These are phyloP conservation scores for Brachionus plicatilis DNA, from an alignment of 1,140 invertebrate species.

Conservation along the genomic window DNA sequence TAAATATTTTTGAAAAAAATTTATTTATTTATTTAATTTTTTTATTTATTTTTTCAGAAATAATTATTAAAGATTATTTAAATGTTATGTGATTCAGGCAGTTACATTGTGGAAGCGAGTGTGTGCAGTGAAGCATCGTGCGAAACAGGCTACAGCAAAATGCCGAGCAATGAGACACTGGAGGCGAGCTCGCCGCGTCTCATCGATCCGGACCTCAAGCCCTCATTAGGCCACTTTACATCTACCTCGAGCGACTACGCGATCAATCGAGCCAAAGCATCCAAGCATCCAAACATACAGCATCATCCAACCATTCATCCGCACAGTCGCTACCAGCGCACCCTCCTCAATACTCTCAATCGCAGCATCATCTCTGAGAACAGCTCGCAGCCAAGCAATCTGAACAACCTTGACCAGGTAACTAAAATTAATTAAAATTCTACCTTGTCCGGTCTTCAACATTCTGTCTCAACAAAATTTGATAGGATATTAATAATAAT, in stretches of 20 bases:
- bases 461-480: too few species aligned
- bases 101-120: neutral
- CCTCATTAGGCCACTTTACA: neutral
- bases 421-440: neutral
- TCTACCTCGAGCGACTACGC: constrained; percentile 6
- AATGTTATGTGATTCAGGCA: neutral
- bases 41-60: neutral
- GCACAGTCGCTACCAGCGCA: constrained; percentile 3
- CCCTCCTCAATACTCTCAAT: neutral
- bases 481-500: too few species aligned
- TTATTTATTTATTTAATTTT: neutral
- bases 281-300: constrained; percentile 34
- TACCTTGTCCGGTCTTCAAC: too few species aligned
- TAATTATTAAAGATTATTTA: neutral
- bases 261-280: neutral
- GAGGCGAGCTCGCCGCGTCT: neutral
- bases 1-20: neutral
- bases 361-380: neutral
- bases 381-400: neutral
- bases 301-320: constrained; percentile 39
- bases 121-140: neutral
- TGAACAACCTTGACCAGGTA: neutral
- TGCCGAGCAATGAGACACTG: neutral
- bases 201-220: neutral
- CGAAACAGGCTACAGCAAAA: neutral